Evolutionary conservation across 2,888 invertebrate species (phyloP).

Genomic region (Acleris laterana): DNA sequence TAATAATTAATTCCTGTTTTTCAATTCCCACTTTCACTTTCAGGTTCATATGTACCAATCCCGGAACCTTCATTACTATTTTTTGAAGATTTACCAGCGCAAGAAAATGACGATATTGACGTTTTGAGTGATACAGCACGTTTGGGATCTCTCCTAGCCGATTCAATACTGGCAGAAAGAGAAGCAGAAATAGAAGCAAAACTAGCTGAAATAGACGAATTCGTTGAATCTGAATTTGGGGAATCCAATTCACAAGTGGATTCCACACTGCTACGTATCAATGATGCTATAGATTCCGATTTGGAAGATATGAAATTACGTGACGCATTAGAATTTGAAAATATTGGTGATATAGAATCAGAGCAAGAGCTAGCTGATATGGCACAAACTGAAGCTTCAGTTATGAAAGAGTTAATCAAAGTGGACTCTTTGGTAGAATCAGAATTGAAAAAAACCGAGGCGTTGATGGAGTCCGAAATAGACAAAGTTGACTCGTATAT

Average conservation of each 20-base stretch:
- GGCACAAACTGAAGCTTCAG: background rate
- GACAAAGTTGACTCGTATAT: conserved; percentile 6
- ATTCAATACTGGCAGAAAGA: conserved; percentile 5
- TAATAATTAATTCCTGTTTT: too few species aligned
- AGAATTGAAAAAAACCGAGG: conserved; percentile 5
- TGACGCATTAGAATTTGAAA: conserved; percentile 1
- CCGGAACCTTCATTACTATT: background rate
- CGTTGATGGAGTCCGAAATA: conserved; percentile 7
- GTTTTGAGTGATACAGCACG: background rate
- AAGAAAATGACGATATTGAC: background rate
- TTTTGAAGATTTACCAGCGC: background rate
- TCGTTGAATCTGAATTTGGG: conserved; percentile 8
- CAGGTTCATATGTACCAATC: background rate
- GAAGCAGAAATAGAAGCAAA: conserved; percentile 13
- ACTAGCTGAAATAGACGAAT: conserved; percentile 7
- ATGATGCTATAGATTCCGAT: background rate
- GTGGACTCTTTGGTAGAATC: conserved; percentile 5
- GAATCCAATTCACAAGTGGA: background rate
- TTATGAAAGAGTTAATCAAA: background rate
- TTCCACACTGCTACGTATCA: background rate
- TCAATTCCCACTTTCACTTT: background rate
- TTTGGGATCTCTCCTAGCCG: conserved; percentile 13
- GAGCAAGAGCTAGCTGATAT: background rate
- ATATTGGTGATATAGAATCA: conserved; percentile 8
- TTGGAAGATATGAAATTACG: conserved; percentile 6